Base-by-base conservation (phyloP, 2,113 vertebrate species). In the Apaloderma vittatum region DNA sequence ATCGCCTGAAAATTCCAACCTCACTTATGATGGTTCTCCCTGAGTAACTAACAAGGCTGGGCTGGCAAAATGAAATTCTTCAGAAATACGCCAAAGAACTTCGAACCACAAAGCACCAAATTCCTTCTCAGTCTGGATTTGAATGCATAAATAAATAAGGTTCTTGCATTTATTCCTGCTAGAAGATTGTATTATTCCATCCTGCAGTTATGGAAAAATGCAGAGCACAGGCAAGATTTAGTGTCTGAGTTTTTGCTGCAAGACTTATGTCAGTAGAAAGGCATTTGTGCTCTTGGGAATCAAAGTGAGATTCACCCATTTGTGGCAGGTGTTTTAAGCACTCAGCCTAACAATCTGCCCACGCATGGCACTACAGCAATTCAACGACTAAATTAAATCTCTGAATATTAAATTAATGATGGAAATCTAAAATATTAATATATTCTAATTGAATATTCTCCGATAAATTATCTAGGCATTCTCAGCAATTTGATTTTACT, bases 401-500 rank as follows among this genome's bases (percentile, higher is more conserved):
- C 98, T 98, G 98, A 98, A 98, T 98, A 98, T 98, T 98, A 98
- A 98, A 98, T 98, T 96, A 98, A 98, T 98, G 97, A 97, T 97
- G 97, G 96, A 96, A 98, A 98, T 98, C 98, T 99, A 98, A 98
- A 99, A 98, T 98, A 99, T 98, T 98, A 98, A 98, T 98, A 97
- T 97, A 98, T 98, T 98, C 98, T 98, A 98, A 99, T 98, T 98
- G 98, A 99, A 97, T 97, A 97, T 98, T 98, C 98, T 98, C 98
- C 62, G 96, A 98, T 98, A 98, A 98, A 99, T 99, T 98, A 99
- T 98, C 98, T 97, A 97, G 97, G 98, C 98, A 96, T 98, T 98
- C 98, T 98, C 98, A 95, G 97, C 97, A 97, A 97, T 98, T 97
- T 97, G 97, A 97, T 97, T 97, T 97, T 90, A 97, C 98, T 98